phyloP scores from a whole-genome alignment of 2,113 vertebrate species.

The Xiphorhynchus elegans region DNA sequence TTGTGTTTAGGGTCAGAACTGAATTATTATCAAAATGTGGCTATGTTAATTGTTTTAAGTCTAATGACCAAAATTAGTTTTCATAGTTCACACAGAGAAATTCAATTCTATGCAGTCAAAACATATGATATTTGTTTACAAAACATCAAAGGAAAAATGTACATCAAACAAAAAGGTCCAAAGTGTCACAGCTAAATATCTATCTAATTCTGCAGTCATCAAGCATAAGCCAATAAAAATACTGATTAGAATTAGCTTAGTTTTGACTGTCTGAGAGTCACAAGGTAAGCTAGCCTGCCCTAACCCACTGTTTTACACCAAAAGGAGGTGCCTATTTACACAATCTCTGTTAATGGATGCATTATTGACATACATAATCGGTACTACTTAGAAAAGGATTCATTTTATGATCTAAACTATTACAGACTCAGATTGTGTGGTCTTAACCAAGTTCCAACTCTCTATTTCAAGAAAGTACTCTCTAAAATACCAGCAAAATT shows the following conservation, averaged over 20 bases:
- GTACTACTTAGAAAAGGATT: neutral
- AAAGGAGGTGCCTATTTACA: neutral
- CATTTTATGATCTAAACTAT: neutral
- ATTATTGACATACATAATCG: neutral
- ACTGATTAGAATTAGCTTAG: neutral
- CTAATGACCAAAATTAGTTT: neutral
- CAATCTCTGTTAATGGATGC: neutral
- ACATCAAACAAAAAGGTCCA: neutral
- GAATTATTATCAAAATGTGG: neutral
- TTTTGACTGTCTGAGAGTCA: neutral
- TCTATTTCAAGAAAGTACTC: neutral
- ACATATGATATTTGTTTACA: neutral
- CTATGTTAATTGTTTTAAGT: neutral
- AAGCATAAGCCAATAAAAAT: neutral
- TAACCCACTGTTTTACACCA: neutral
- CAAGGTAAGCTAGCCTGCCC: neutral
- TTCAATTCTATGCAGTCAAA: neutral
- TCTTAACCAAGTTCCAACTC: neutral
- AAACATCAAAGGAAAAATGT: neutral
- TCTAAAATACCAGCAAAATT: neutral
- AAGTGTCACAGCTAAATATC: neutral
- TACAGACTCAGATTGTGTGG: neutral
- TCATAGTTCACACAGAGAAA: neutral
- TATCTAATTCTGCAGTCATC: neutral
- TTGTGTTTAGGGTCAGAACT: neutral